A percentile compares a stretch with the other conserved stretches of the same genome.
Evolutionary conservation across 2,113 vertebrate species (phyloP).

Genomic region (Mola mola): DNA sequence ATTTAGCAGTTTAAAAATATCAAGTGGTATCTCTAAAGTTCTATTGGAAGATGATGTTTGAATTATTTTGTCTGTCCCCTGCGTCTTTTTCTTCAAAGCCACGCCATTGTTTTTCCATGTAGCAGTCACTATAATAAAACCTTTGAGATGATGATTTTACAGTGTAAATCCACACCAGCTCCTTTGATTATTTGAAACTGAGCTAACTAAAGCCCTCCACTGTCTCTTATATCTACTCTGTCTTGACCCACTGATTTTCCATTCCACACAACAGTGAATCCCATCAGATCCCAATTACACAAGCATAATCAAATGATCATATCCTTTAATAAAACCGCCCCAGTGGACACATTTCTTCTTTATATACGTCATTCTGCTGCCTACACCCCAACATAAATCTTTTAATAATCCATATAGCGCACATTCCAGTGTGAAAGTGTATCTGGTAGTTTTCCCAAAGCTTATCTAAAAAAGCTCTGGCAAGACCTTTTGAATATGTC

Average conservation of each 20-base stretch:
- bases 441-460: too few relatives aligned
- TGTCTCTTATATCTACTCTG: slow-evolving; percentile 43
- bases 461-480: too few relatives aligned
- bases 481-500: too few relatives aligned
- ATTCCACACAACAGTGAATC: slow-evolving; percentile 62
- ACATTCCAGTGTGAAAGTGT: slow-evolving; percentile 10
- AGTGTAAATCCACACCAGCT: slow-evolving; percentile 1
- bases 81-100: too few relatives aligned
- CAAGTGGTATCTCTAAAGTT: too few relatives aligned
- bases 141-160: too few relatives aligned
- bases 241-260: slow-evolving; percentile 52
- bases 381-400: slow-evolving; percentile 28
- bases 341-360: slow-evolving; percentile 50
- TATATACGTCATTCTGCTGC: slow-evolving; percentile 58
- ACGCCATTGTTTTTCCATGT: not conserved
- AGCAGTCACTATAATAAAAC: not conserved
- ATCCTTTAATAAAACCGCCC: slow-evolving; percentile 61
- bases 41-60: too few relatives aligned
- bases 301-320: slow-evolving; percentile 67
- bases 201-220: slow-evolving; percentile 26
- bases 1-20: too few relatives aligned
- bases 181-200: not conserved
- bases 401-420: slow-evolving; percentile 34
- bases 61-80: too few relatives aligned
- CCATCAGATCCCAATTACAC: slow-evolving; percentile 67